A percentile compares a stretch with the other conserved stretches of the same genome.
phyloP scores from a whole-genome alignment of 2,888 invertebrate genomes.

The Ophion ventricosus region DNA sequence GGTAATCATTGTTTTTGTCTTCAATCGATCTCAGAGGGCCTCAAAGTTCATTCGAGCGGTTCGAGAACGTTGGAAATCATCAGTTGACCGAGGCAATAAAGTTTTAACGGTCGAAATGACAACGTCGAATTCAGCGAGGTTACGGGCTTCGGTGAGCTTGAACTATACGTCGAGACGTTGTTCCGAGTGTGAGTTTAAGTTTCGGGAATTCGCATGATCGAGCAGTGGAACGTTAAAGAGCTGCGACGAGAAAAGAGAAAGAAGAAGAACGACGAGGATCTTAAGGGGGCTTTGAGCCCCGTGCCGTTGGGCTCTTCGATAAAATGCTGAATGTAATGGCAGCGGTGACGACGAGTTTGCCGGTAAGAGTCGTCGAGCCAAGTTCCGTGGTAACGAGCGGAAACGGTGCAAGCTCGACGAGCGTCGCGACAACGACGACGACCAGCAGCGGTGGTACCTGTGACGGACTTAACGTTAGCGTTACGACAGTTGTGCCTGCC shows the following conservation, averaged over 20 bases:
- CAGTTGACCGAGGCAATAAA: not conserved
- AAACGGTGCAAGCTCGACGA: conserved; percentile 66
- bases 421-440: conserved; percentile 63
- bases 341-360: conserved; percentile 78
- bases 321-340: conserved; percentile 81
- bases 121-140: not conserved
- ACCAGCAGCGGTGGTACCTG: conserved; percentile 66
- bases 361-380: conserved; percentile 74
- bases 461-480: conserved; percentile 71
- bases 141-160: conserved; percentile 13
- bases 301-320: conserved; percentile 55
- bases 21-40: not conserved
- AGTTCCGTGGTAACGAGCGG: conserved; percentile 65
- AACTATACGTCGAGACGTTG: conserved; percentile 33
- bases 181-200: conserved; percentile 41
- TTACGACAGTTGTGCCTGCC: conserved; percentile 73
- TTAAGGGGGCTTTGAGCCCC: conserved; percentile 31
- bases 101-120: not conserved
- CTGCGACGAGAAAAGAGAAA: not conserved
- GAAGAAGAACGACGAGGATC: conserved; percentile 20
- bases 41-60: not conserved
- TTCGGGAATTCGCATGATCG: conserved; percentile 61
- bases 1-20: no score
- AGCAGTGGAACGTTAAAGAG: conserved; percentile 1
- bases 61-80: not conserved